phyloP scores from a whole-genome alignment of 2,113 vertebrate species.

The Cyprinus carpio region DNA sequence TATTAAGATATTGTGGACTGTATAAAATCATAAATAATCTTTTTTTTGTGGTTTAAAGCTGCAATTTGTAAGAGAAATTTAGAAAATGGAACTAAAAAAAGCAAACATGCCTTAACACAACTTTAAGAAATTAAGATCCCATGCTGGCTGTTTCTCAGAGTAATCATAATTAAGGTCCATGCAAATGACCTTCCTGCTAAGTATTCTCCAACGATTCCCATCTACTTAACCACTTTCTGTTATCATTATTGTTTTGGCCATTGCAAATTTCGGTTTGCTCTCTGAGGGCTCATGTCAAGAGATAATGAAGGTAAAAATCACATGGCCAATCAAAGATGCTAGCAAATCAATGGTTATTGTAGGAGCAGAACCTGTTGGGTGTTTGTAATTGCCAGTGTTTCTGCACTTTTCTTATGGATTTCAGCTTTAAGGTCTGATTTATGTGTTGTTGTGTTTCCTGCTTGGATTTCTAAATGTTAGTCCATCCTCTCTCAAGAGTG shows the following conservation, averaged over 20 bases:
- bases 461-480: conserved; percentile 48
- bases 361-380: background rate
- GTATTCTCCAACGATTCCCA: background rate
- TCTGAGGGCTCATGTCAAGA: no score
- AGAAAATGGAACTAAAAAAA: background rate
- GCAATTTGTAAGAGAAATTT: conserved; percentile 3
- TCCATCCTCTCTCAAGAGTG: conserved; percentile 48
- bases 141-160: no score
- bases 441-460: conserved; percentile 28
- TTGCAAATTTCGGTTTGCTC: no score
- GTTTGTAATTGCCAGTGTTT: background rate
- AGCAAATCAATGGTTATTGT: no score
- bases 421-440: conserved; percentile 27
- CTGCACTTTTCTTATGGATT: conserved; percentile 6
- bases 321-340: no score
- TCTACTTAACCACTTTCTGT: background rate
- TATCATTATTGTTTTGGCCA: background rate
- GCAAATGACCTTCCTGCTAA: background rate
- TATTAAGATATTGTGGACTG: background rate
- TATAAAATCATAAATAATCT: background rate
- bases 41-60: conserved; percentile 10
- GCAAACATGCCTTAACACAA: no score
- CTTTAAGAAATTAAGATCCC: no score
- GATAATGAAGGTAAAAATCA: no score
- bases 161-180: background rate